A percentile compares a stretch with the other conserved stretches of the same genome.
phyloP scores from a whole-genome alignment of 2,888 invertebrate genomes.

The Mesodorylaimus sp. region DNA sequence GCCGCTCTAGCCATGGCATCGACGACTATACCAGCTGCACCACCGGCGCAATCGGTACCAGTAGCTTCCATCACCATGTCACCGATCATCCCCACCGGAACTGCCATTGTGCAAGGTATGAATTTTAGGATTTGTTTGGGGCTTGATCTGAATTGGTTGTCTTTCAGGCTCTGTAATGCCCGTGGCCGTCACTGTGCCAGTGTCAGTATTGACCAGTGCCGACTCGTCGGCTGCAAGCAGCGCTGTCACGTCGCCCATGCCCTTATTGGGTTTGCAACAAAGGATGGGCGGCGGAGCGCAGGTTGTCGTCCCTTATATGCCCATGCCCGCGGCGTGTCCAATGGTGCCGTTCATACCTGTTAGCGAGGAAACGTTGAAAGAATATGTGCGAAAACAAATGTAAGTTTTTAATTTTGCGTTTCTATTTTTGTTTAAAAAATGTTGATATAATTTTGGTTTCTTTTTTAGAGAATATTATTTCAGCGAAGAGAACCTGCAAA shows the following conservation, averaged over 20 bases:
- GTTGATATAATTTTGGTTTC: not conserved
- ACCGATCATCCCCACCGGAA: not conserved
- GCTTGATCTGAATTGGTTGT: too few species aligned
- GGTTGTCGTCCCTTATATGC: not conserved
- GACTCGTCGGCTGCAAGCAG: slow-evolving; percentile 5
- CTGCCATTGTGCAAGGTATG: too few species aligned
- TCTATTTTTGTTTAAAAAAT: not conserved
- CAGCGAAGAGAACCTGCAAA: slow-evolving; percentile 77
- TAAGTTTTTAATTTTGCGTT: slow-evolving; percentile 11
- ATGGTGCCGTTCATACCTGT: slow-evolving; percentile 10
- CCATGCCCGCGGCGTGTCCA: not conserved
- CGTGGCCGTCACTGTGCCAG: not conserved
- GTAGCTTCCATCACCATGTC: not conserved
- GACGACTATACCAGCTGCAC: slow-evolving; percentile 1
- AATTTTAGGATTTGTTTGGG: too few species aligned
- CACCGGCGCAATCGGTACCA: not conserved
- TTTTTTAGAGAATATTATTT: slow-evolving; percentile 87
- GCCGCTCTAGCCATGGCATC: slow-evolving; percentile 1
- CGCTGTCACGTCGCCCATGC: slow-evolving; percentile 3
- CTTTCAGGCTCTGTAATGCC: slow-evolving; percentile 2
- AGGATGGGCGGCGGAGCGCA: not conserved
- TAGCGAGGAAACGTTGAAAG: slow-evolving; percentile 21
- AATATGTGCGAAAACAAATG: slow-evolving; percentile 27
- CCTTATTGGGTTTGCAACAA: not conserved
- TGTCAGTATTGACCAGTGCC: slow-evolving; percentile 5